Evolutionary conservation across 2,113 vertebrate species (phyloP).

Genomic region (Callorhinus ursinus): DNA sequence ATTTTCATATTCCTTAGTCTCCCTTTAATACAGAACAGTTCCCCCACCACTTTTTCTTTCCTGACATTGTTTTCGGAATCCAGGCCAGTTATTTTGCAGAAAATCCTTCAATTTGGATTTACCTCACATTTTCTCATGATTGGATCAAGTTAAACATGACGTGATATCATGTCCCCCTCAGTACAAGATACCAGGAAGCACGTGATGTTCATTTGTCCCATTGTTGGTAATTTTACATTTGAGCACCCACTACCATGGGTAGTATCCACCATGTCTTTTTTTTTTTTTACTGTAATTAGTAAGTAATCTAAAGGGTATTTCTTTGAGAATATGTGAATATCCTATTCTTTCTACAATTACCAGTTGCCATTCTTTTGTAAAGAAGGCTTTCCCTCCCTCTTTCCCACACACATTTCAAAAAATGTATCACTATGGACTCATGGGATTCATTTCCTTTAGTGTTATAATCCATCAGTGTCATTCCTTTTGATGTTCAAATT

Average conservation of each 20-base stretch:
- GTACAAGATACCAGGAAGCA: conserved; percentile 21
- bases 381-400: not conserved
- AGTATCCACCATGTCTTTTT: not conserved
- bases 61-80: not conserved
- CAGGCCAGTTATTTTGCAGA: not conserved
- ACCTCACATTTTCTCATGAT: conserved; percentile 22
- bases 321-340: not conserved
- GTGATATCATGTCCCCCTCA: not conserved
- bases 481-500: not conserved
- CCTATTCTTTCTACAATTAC: not conserved
- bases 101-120: conserved; percentile 12
- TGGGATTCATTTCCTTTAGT: not conserved
- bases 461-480: not conserved
- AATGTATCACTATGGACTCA: not conserved
- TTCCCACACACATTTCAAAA: not conserved
- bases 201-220: not conserved
- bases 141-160: conserved; percentile 8
- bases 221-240: not conserved
- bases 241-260: not conserved
- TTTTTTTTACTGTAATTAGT: not conserved
- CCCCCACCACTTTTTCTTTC: not conserved
- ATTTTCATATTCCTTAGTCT: not conserved
- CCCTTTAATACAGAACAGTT: not conserved
- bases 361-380: not conserved
- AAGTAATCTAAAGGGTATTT: not conserved